These are phyloP conservation scores for Sarcophaga subvicina DNA, from an alignment of 2,888 invertebrate species.

Conservation along the genomic window DNA sequence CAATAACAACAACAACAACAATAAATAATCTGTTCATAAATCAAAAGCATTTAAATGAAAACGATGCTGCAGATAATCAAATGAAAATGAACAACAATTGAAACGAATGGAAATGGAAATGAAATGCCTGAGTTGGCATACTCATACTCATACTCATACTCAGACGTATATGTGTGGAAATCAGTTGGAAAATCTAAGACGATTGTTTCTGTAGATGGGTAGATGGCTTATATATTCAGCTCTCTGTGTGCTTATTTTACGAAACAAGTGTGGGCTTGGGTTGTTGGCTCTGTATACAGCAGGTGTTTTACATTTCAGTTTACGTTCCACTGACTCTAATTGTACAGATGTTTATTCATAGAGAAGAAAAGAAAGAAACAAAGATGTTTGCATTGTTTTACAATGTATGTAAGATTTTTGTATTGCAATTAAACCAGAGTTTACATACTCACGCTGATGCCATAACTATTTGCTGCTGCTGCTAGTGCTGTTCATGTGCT, in stretches of 20 bases:
- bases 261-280: constrained; percentile 44
- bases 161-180: not conserved
- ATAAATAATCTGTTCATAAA: constrained; percentile 24
- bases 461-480: not conserved
- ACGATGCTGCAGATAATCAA: constrained; percentile 8
- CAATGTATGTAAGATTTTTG: not conserved
- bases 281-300: constrained; percentile 39
- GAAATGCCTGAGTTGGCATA: not conserved
- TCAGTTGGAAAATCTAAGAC: not conserved
- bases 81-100: constrained; percentile 30
- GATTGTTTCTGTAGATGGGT: not conserved
- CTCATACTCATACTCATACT: not conserved
- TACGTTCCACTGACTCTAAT: constrained; percentile 21
- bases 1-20: not conserved
- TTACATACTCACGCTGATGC: constrained; percentile 32
- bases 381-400: not conserved
- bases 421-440: constrained; percentile 58
- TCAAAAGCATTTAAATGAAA: constrained; percentile 31
- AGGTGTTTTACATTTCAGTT: constrained; percentile 47
- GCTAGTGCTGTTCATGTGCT: constrained; percentile 25
- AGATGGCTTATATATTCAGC: constrained; percentile 5
- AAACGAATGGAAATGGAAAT: constrained; percentile 10
- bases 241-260: constrained; percentile 3
- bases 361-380: constrained; percentile 6
- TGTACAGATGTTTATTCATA: constrained; percentile 55